Evolutionary conservation across 2,888 invertebrate species (phyloP), one percentile per base, ranked within the genome.

Genomic region (Diploptera punctata): DNA sequence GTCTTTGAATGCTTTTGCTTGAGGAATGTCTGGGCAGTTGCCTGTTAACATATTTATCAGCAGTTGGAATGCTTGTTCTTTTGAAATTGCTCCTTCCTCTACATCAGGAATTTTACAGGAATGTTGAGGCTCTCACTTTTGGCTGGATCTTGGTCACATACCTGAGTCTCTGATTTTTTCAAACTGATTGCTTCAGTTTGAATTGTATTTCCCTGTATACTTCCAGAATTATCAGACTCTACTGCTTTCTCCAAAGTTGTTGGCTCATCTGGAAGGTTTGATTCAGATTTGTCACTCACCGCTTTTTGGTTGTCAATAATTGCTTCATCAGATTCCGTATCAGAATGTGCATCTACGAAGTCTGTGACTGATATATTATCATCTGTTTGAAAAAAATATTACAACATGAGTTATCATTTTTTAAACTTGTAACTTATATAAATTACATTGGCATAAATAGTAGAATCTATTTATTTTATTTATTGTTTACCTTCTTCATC

Each of bases 261-360:
- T 43, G 65, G 65, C 44, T 16, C 65, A 18, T 65, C 67, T 65
- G 71, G 44, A 47, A 70, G 72, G 69, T 57, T 21, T 57, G 70
- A 52, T 29, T 73, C 75, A 71, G 68, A 62, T 61, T 73, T 68
- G 44, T 69, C 65, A 76, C 76, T 76, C 75, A 76, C 76, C 76
- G 74, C 75, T 75, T 76, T 75, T 47, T 26, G 38, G 65, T 29
- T 47, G 65, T 65, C 65, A 47, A 65, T 26, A 26, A 44, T 65
- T 65, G 47, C 47, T 18, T 65, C 65, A 24, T 26, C 47, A 9
- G 65, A 18, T 44, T 75, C 76, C 67, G 72, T 60, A 43, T 76
- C 76, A 61, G 76, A 74, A 54, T 68, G 69, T 57, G 76, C 74
- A 54, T 76, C 75, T 29, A 76, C 70, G 72, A 73, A 76, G 65